phyloP scores from a whole-genome alignment of 1,140 invertebrate genomes.

The Drosophila seguyi region DNA sequence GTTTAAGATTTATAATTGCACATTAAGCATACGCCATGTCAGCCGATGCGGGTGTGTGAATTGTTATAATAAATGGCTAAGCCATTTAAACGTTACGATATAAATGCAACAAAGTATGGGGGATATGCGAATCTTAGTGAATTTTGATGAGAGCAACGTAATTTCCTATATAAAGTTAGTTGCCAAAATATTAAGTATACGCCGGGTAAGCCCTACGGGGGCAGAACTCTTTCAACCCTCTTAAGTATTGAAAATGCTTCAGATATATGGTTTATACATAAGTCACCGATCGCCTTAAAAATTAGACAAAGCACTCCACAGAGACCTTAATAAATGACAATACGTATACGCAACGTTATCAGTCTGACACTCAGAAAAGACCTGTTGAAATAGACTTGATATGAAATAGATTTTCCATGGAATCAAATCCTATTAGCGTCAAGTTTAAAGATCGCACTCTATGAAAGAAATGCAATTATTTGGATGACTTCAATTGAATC shows the following conservation, averaged over 20 bases:
- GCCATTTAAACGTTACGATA: background rate
- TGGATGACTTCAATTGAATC: background rate
- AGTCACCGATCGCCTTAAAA: background rate
- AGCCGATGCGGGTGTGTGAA: conserved; percentile 23
- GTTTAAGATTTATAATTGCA: conserved; percentile 61
- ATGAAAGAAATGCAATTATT: conserved; percentile 7
- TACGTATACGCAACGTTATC: conserved; percentile 44
- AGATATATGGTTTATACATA: background rate
- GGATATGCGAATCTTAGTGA: background rate
- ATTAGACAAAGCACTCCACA: conserved; percentile 4
- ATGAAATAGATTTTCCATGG: conserved; percentile 13
- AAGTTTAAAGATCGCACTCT: conserved; percentile 15
- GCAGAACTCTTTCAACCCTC: background rate
- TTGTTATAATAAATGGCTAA: background rate
- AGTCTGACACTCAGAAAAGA: background rate
- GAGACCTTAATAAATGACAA: conserved; percentile 3
- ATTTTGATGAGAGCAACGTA: background rate
- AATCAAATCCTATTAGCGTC: conserved; percentile 21
- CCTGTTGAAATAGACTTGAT: conserved; percentile 3
- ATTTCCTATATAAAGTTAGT: background rate
- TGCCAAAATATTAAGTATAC: conserved; percentile 21
- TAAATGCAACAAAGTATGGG: background rate
- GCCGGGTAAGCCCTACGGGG: background rate
- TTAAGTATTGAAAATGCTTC: background rate
- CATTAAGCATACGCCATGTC: conserved; percentile 44